Evolutionary conservation across 2,113 vertebrate species (phyloP), one percentile per base, ranked within the genome.

Genomic region (Ctenomys sociabilis): DNA sequence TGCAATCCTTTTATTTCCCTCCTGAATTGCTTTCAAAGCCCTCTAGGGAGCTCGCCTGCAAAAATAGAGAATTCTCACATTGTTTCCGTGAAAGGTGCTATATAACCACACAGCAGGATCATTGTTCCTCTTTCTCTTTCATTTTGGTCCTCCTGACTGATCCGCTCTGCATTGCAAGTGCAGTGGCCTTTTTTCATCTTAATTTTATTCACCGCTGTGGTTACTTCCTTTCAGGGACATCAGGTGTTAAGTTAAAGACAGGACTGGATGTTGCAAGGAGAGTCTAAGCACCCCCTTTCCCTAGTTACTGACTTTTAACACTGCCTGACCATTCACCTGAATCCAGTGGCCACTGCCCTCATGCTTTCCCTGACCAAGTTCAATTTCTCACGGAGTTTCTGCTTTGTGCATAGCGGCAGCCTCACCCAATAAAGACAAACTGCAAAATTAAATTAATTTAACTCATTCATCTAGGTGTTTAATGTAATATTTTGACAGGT

Each of bases 31-130:
- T 98, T 98, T 97, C 95, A 97, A 97, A 98, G 96, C 97, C 94
- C 97, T 97, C 95, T 96, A 43, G 97, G 96, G 97, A 97, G 95
- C 97, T 96, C 97, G 95, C 95, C 97, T 96, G 97, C 92, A 97
- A 98, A 98, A 97, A 97, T 91, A 97, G 97, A 97, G 95, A 97
- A 97, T 97, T 97, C 95, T 95, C 97, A 97, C 97, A 97, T 97
- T 97, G 97, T 98, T 97, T 97, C 85, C n/a, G 93, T 97, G 95
- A 98, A 97, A 98, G 97, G 97, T 98, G 97, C 95, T 97, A 96
- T 91, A 96, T 96, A 97, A 96, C 95, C 96, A 97, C 97, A 95
- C 97, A 97, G 97, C 97, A 87, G 97, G 97, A 86, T 95, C 94
- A 97, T 96, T 97, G 96, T 97, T 98, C 96, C 96, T 57, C 78